Evolutionary conservation across 1,140 invertebrate species (phyloP).

Genomic region (Polypedilum vanderplanki): DNA sequence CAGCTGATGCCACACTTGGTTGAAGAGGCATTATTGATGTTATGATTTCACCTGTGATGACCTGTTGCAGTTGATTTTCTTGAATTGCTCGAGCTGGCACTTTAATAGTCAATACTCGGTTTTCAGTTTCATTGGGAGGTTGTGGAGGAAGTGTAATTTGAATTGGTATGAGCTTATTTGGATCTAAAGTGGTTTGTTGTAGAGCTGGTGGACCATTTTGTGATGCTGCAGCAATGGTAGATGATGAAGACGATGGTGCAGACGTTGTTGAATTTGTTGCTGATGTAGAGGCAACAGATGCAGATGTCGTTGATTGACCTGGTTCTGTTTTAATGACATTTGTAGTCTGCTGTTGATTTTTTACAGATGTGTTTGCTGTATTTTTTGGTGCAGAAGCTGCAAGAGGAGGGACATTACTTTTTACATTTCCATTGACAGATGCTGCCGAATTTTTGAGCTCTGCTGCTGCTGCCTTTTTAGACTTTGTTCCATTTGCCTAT

Average conservation of each 20-base stretch:
- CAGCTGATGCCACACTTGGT: conserved; percentile 63
- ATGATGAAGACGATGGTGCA: background rate
- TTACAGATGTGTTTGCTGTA: background rate
- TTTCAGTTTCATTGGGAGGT: conserved; percentile 47
- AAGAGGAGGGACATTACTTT: conserved; percentile 37
- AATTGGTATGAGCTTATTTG: conserved; percentile 44
- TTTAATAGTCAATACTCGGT: conserved; percentile 69
- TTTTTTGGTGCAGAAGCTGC: conserved; percentile 41
- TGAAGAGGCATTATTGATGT: conserved; percentile 78
- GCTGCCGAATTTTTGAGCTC: background rate
- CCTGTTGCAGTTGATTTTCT: conserved; percentile 55
- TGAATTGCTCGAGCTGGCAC: conserved; percentile 75
- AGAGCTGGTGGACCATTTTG: conserved; percentile 40
- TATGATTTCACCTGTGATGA: conserved; percentile 72
- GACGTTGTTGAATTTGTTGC: too few relatives aligned
- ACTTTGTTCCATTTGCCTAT: conserved; percentile 31
- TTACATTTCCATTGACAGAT: conserved; percentile 31
- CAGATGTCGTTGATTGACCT: conserved; percentile 29
- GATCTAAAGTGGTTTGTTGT: conserved; percentile 41
- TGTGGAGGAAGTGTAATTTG: conserved; percentile 46
- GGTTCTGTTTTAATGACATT: conserved; percentile 30
- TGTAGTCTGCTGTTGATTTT: conserved; percentile 32
- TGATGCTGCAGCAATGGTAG: conserved; percentile 7
- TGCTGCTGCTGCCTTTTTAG: conserved; percentile 22
- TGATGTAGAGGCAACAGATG: too few relatives aligned